Percentiles rank a stretch among this genome's conserved stretches.
phyloP scores from a whole-genome alignment of 2,113 vertebrate species.

The Cricetomys ansorgei region DNA sequence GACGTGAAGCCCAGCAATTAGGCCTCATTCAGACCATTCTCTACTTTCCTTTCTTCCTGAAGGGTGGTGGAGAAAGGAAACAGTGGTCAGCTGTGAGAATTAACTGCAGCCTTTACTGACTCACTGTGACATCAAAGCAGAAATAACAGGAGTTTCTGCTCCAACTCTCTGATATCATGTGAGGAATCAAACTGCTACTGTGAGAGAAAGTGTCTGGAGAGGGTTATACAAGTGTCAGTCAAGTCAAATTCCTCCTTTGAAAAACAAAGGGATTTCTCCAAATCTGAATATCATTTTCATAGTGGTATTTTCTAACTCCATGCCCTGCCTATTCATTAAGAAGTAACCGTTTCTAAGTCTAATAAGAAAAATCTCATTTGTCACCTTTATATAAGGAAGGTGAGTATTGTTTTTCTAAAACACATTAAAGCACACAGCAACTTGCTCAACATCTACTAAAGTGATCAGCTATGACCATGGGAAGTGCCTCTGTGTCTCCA shows the following conservation, averaged over 20 bases:
- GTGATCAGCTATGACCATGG: background rate
- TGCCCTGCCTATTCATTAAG: background rate
- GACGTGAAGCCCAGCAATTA: constrained; percentile 53
- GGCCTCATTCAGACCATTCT: constrained; percentile 19
- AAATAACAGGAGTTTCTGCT: background rate
- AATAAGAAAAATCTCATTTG: background rate
- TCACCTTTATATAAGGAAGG: background rate
- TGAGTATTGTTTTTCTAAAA: background rate
- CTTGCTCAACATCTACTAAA: background rate
- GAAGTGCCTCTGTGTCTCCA: background rate
- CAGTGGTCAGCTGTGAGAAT: background rate
- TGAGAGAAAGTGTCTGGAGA: constrained; percentile 33
- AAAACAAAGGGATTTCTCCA: background rate
- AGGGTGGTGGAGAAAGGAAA: background rate
- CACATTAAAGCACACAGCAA: background rate
- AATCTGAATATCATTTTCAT: background rate
- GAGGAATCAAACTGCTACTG: background rate
- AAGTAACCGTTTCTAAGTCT: constrained; percentile 16
- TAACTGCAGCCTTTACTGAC: background rate
- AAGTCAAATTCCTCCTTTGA: constrained; percentile 16
- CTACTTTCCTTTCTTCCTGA: background rate
- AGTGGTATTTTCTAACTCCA: background rate
- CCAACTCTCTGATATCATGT: background rate
- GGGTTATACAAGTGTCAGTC: background rate
- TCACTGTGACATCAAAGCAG: background rate